phyloP scores from a whole-genome alignment of 2,797 vertebrate genomes.

The Limosa lapponica region DNA sequence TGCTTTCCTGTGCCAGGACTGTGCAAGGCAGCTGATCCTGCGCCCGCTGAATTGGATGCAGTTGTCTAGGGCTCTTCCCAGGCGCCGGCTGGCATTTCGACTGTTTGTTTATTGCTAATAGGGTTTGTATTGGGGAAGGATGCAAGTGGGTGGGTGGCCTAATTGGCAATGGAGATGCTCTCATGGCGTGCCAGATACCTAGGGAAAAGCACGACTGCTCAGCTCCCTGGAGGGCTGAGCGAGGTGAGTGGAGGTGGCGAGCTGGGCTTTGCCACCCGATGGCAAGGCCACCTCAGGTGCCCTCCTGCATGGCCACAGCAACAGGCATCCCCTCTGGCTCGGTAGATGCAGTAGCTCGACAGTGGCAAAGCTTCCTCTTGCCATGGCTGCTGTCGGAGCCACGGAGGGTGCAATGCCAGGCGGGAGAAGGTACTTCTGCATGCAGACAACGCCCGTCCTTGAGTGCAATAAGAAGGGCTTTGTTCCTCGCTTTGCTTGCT shows the following conservation, averaged over 20 bases:
- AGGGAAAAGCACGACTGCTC: conserved; percentile 44
- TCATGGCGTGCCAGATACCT: conserved; percentile 40
- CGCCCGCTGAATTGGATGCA: rapidly evolving
- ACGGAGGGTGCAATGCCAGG: rapidly evolving
- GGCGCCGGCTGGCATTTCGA: conserved; percentile 25
- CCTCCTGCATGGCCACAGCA: neutral
- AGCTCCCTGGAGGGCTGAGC: neutral
- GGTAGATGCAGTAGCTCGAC: rapidly evolving
- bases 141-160: conserved; percentile 60
- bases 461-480: neutral
- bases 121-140: conserved; percentile 58
- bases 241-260: neutral
- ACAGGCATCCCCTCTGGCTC: neutral
- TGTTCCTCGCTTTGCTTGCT: neutral
- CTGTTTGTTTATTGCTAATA: conserved; percentile 63
- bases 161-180: conserved; percentile 66
- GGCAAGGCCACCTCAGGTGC: rapidly evolving
- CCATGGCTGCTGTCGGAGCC: neutral
- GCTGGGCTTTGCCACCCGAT: neutral
- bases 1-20: neutral
- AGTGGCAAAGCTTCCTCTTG: neutral
- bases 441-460: neutral
- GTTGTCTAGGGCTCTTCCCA: conserved; percentile 24
- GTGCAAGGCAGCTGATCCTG: neutral
- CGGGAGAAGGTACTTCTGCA: neutral